A percentile compares a stretch with the other conserved stretches of the same genome.
Evolutionary conservation across 2,888 invertebrate species (phyloP).

Genomic region (Nomada fucata): DNA sequence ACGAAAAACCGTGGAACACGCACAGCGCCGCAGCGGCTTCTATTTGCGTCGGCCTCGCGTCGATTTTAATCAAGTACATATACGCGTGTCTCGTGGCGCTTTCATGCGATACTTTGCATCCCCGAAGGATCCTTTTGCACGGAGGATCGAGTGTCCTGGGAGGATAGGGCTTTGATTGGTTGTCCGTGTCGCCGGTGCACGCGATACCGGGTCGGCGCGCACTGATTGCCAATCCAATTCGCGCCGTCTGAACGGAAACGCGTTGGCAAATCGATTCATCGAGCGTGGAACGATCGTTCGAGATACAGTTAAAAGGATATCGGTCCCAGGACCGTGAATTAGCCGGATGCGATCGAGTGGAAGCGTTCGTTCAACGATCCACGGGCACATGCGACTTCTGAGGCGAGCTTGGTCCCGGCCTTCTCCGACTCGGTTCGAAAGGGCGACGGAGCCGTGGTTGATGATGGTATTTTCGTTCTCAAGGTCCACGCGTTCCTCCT

Average conservation of each 20-base stretch:
- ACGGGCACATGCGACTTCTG: not conserved
- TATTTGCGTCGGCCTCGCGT: conserved; percentile 21
- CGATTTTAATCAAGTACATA: not conserved
- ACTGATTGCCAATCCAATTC: conserved; percentile 67
- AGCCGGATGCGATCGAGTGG: conserved; percentile 5
- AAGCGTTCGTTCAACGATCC: conserved; percentile 17
- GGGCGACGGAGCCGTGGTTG: not conserved
- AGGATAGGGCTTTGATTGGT: conserved; percentile 45
- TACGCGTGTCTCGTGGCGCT: conserved; percentile 6
- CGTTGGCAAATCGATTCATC: conserved; percentile 61
- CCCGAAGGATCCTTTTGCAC: conserved; percentile 43
- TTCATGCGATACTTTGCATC: conserved; percentile 54
- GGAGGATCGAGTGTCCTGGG: conserved; percentile 48
- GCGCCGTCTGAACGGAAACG: conserved; percentile 49
- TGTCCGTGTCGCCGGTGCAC: conserved; percentile 45
- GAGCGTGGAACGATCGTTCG: conserved; percentile 40
- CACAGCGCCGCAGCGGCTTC: not conserved
- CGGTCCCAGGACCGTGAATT: conserved; percentile 27
- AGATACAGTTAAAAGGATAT: conserved; percentile 47
- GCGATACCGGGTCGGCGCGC: conserved; percentile 50
- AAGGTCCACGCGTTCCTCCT: conserved; percentile 19
- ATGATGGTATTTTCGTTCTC: conserved; percentile 37
- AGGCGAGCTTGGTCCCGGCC: not conserved
- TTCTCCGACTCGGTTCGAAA: not conserved
- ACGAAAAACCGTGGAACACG: not conserved